These are phyloP conservation scores for Notothenia coriiceps DNA, from an alignment of 2,113 vertebrate species.

Conservation along the genomic window DNA sequence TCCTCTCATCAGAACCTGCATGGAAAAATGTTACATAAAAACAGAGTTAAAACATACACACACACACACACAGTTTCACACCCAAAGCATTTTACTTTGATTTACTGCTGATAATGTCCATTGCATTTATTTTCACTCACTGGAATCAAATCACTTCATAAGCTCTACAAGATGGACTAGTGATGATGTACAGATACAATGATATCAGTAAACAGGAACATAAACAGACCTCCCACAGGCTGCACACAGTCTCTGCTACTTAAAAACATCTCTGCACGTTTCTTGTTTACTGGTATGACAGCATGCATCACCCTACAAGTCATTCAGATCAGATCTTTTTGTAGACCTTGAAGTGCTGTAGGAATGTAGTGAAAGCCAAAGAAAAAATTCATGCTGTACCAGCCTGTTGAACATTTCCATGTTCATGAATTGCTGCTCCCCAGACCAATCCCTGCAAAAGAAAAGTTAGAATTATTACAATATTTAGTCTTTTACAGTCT, in stretches of 20 bases:
- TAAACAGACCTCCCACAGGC: not conserved
- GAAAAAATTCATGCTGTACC: slow-evolving; percentile 31
- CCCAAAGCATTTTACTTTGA: not conserved
- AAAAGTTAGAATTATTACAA: no score
- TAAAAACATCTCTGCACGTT: not conserved
- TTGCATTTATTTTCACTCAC: not conserved
- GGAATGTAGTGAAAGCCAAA: not conserved
- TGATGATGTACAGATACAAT: not conserved
- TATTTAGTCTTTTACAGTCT: not conserved
- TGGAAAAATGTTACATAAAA: not conserved
- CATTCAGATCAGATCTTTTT: not conserved
- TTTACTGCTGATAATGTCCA: not conserved
- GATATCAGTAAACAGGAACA: no score
- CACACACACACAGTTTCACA: not conserved
- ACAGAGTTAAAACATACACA: not conserved
- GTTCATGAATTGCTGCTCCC: slow-evolving; percentile 31
- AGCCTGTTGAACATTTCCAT: not conserved
- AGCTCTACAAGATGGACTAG: not conserved
- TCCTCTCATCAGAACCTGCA: slow-evolving; percentile 26
- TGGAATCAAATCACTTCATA: not conserved
- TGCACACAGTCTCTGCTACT: not conserved
- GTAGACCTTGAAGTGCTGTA: not conserved
- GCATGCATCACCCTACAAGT: not conserved
- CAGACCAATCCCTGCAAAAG: slow-evolving; percentile 60
- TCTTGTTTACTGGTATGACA: not conserved